phyloP scores from a whole-genome alignment of 2,888 invertebrate genomes.

The Tubiluchus corallicola region DNA sequence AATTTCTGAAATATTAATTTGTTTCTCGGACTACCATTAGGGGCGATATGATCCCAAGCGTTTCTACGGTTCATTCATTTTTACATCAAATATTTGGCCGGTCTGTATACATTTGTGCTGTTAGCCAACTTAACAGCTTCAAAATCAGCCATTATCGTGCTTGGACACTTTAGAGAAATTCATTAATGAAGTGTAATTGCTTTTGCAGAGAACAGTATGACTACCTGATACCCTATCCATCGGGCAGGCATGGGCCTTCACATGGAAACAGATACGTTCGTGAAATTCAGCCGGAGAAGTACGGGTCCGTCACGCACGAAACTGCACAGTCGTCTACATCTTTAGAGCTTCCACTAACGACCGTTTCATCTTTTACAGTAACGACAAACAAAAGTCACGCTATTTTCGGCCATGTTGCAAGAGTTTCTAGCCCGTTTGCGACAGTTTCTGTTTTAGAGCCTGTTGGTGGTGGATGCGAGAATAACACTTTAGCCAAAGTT shows the following conservation, averaged over 20 bases:
- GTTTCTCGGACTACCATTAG: no score
- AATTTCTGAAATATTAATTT: no score
- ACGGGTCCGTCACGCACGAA: constrained; percentile 20
- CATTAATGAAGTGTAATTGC: no score
- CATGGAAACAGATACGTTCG: constrained; percentile 17
- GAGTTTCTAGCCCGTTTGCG: constrained; percentile 21
- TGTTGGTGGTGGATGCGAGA: constrained; percentile 20
- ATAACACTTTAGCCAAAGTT: constrained; percentile 19
- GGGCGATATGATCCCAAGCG: no score
- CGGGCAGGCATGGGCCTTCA: constrained; percentile 17
- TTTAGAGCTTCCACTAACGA: constrained; percentile 7
- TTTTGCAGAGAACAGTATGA: no score
- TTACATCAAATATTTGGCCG: no score
- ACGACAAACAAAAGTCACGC: constrained; percentile 6
- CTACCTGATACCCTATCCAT: constrained; percentile 13
- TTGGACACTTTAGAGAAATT: no score
- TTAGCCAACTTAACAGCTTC: no score
- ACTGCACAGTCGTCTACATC: constrained; percentile 9
- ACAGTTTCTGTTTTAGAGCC: constrained; percentile 28
- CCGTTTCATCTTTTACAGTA: constrained; percentile 11
- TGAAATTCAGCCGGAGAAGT: constrained; percentile 20
- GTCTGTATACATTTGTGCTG: no score
- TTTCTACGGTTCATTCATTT: no score
- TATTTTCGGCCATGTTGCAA: constrained; percentile 13
- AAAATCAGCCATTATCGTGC: no score